Conservation (phyloP, 2,113 vertebrate genomes). For the Leptobrachium leishanense region DNA sequence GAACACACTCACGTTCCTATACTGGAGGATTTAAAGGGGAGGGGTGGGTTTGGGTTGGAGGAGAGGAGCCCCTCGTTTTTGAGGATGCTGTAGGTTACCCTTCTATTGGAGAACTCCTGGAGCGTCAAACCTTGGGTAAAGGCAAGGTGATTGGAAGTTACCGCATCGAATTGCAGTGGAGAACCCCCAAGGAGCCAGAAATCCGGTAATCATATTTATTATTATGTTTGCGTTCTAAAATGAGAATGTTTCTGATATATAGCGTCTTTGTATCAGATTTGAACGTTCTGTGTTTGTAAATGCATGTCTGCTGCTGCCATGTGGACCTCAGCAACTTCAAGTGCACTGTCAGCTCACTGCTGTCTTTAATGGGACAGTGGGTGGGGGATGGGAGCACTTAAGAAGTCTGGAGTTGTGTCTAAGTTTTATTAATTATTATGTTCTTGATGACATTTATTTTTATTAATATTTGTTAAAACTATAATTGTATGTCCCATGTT, state of each 20-base stretch:
- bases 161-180: constrained; percentile 65
- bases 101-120: constrained; percentile 23
- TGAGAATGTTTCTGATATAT: not conserved
- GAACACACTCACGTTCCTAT: constrained; percentile 10
- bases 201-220: constrained; percentile 68
- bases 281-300: not conserved
- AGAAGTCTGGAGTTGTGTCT: constrained; percentile 23
- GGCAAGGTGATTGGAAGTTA: constrained; percentile 67
- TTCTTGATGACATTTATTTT: not conserved
- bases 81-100: constrained; percentile 23
- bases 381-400: constrained; percentile 13
- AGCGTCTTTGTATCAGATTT: not conserved
- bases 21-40: constrained; percentile 2
- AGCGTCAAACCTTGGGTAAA: constrained; percentile 22
- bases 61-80: not conserved
- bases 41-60: too few species aligned
- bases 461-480: not conserved
- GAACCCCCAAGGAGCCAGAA: constrained; percentile 52
- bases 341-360: constrained; percentile 12
- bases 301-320: constrained; percentile 2
- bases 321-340: constrained; percentile 25
- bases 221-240: constrained; percentile 10
- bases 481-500: not conserved
- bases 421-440: not conserved
- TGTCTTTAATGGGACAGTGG: not conserved